Evolutionary conservation across 1,140 invertebrate genomes (phyloP).

Genomic region (Psix sp.): DNA sequence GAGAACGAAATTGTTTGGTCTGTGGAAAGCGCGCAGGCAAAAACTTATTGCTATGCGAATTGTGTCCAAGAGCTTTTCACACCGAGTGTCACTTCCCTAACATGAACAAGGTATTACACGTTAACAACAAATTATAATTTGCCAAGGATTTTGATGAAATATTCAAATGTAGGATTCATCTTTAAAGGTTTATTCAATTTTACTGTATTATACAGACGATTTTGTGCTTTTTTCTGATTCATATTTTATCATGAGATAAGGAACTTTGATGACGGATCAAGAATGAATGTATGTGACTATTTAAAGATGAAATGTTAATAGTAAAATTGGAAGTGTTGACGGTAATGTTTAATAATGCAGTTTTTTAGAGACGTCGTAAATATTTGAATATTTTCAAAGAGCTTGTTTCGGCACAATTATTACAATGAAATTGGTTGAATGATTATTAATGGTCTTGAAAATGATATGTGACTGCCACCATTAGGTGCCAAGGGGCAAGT

Average conservation of each 20-base stretch:
- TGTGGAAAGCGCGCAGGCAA: conserved; percentile 89
- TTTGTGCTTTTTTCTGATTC: too few species aligned
- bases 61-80: conserved; percentile 94
- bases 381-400: too few species aligned
- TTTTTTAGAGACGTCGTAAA: neutral
- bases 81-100: conserved; percentile 94
- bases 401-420: neutral
- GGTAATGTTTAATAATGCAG: too few species aligned
- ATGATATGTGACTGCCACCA: too few species aligned
- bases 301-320: neutral
- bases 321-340: neutral
- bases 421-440: neutral
- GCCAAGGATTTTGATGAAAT: too few species aligned
- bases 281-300: neutral
- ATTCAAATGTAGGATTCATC: too few species aligned
- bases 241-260: too few species aligned
- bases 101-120: conserved; percentile 83
- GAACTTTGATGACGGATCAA: too few species aligned
- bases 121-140: conserved; percentile 1
- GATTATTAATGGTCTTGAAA: neutral
- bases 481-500: conserved; percentile 88
- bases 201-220: too few species aligned
- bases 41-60: conserved; percentile 89
- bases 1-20: conserved; percentile 90
- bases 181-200: too few species aligned